These are phyloP conservation scores for Eurypyga helias DNA, from an alignment of 2,113 vertebrate genomes.

Conservation along the genomic window DNA sequence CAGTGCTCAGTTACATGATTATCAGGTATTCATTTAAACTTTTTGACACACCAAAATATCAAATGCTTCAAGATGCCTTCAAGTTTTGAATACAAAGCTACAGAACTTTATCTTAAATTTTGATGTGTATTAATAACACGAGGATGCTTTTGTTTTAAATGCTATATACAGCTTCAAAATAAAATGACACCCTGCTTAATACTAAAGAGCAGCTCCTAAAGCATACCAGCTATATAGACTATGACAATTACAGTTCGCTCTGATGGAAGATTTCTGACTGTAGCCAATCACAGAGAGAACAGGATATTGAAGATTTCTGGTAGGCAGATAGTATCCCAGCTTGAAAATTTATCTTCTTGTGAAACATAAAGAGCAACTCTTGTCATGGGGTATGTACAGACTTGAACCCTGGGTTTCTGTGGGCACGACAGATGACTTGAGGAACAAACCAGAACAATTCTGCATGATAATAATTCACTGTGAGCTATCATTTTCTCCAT, in stretches of 20 bases:
- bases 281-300: not conserved
- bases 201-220: not conserved
- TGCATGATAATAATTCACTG: not conserved
- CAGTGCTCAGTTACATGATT: not conserved
- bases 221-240: not conserved
- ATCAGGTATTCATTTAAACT: constrained; percentile 7
- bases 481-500: not conserved
- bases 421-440: not conserved
- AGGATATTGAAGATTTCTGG: not conserved
- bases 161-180: not conserved
- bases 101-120: not conserved
- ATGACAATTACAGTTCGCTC: not conserved
- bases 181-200: not conserved
- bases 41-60: not conserved
- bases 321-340: not conserved
- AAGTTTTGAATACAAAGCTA: not conserved
- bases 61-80: not conserved
- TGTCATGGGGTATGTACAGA: not conserved
- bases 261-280: not conserved
- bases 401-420: not conserved
- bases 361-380: not conserved
- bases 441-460: not conserved
- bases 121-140: not conserved
- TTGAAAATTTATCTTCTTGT: not conserved
- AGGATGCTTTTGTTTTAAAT: not conserved